Evolutionary conservation across 2,888 invertebrate species (phyloP), one percentile per base, ranked within the genome.

Genomic region (Morpho deidamia): DNA sequence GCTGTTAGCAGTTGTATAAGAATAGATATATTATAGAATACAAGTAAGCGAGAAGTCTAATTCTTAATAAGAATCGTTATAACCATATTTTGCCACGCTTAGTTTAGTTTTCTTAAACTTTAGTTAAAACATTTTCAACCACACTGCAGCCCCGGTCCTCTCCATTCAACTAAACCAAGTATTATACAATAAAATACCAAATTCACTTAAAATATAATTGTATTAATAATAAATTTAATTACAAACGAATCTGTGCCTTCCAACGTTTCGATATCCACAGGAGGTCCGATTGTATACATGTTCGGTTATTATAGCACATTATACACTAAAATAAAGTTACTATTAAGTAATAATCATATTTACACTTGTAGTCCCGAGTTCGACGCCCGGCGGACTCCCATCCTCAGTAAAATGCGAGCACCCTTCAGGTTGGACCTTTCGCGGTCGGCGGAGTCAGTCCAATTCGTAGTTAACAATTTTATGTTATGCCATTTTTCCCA

Each of bases 271-370:
- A 64, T 49, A 35, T 46, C 44, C 14, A 11, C 44, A 10, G 32
- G 11, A 34, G 14, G 46, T 35, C 52, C 53, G 62, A 68, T 69
- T 37, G 69, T 69, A 73, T 74, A 76, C 75, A 75, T 74, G 71
- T 74, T 79, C 78, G 76, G 77, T 80, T 84, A 84, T 64, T 64
- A 66, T 85, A 87, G 87, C 87, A 87, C 87, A 80, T 77, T 74
- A 77, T 73, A 80, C 75, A 83, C 84, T 86, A 87, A 80, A 81
- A 83, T 83, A 84, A 83, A 76, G 83, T 84, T 83, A 87, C 80
- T 78, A 86, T 80, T 79, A 81, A 80, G 83, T 87, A 85, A 83
- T 84, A 78, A 84, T 81, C 79, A 80, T 87, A 85, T 87, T 83
- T 85, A 88, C 85, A 85, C 59, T 72, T 70, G 63, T 65, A 72